Evolutionary conservation across 2,113 vertebrate species (phyloP).

Genomic region (Picathartes gymnocephalus): DNA sequence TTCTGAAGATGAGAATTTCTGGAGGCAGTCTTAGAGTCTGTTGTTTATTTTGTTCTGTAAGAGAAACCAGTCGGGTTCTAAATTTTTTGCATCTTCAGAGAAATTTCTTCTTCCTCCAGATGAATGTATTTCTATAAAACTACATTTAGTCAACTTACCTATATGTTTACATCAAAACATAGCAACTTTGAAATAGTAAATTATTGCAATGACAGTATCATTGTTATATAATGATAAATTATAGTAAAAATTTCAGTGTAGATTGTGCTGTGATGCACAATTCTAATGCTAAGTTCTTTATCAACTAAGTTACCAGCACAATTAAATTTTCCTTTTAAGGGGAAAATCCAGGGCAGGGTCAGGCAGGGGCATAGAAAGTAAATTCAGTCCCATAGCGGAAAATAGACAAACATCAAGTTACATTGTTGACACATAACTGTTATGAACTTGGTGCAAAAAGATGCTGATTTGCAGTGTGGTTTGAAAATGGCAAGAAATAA

Average conservation of each 20-base stretch:
- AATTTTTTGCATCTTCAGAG: not conserved
- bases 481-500: not conserved
- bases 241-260: not conserved
- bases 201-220: not conserved
- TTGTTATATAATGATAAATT: not conserved
- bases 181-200: not conserved
- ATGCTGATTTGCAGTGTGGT: not conserved
- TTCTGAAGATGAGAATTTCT: not conserved
- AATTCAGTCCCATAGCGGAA: not conserved
- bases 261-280: not conserved
- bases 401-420: not conserved
- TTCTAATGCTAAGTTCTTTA: not conserved
- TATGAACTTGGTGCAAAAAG: not conserved
- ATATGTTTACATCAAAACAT: not conserved
- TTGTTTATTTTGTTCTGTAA: not conserved
- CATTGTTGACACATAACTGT: not conserved
- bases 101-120: not conserved
- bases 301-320: not conserved
- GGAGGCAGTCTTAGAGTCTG: not conserved
- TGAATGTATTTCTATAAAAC: not conserved
- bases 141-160: not conserved
- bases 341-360: not conserved
- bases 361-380: not conserved
- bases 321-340: not conserved
- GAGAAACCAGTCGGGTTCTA: not conserved